Base-by-base conservation (phyloP, 2,113 vertebrate species). In the Castor canadensis region DNA sequence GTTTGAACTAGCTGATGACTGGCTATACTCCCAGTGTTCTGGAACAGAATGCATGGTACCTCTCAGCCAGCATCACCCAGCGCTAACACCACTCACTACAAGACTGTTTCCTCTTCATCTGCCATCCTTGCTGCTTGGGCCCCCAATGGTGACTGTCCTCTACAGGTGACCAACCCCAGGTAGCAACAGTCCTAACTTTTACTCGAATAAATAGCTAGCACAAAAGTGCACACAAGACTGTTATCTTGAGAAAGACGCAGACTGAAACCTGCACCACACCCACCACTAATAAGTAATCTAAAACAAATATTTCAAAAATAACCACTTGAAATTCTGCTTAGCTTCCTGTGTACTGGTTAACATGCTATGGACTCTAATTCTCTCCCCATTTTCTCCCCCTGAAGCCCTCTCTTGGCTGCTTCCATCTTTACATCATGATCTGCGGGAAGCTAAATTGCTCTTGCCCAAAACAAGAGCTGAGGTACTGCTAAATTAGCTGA, bases 221-320 rank as follows among this genome's bases (percentile, higher is more conserved):
- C 4, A 5, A 58, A 54, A 60, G 32, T 9, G 91, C 24, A 49
- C 28, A 69, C 20, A 62, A 47, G 58, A 54, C 81, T 79, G 43
- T 62, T 62, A 87, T 17, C 58, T 89, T 90, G 35, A n/a, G 58
- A 47, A 83, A 96, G 64, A 75, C 5, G 32, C 17, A 94, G n/a
- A 52, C 32, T 15, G 9, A 82, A 95, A 45, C 83, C 64, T 64
- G 47, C 40, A 16, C n/a, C 52, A 82, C n/a, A 40, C 71, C 20
- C 16, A 72, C 28, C 56, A 58, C 77, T 89, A 58, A 4, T 72
- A 89, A 86, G 49, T 67, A 82, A 89, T 77, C 9, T 81, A 52
- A 95, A 92, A 71, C 77, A 64, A 91, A 43, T 43, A 89, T 75
- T 95, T 93, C 52, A 91, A 43, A 75, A 93, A 81, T 45, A 91